Conservation (phyloP, 2,113 vertebrate genomes). For the Coregonus clupeaformis region DNA sequence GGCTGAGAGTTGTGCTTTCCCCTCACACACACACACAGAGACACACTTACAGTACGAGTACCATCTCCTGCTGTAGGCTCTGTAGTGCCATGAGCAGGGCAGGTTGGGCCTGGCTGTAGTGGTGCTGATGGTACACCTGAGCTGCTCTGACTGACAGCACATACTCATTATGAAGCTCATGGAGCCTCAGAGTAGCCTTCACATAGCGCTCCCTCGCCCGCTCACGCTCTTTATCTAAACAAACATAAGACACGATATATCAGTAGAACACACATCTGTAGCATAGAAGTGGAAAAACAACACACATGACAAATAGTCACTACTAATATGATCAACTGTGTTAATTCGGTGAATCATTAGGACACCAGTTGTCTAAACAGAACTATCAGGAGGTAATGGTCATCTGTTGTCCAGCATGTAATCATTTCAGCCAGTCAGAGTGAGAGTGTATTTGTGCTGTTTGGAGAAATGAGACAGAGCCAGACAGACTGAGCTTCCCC, state of each 20-base stretch:
- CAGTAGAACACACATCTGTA: neutral
- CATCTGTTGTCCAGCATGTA: neutral
- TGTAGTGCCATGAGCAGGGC: constrained; percentile 82
- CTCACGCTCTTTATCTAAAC: constrained; percentile 85
- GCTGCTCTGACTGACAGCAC: constrained; percentile 83
- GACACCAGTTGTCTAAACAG: neutral
- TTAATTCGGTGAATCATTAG: neutral
- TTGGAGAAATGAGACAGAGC: too few relatives aligned
- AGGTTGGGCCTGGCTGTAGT: constrained; percentile 83
- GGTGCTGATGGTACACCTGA: constrained; percentile 82
- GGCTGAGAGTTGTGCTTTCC: neutral
- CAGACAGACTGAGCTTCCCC: constrained; percentile 4
- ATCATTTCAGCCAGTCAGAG: neutral
- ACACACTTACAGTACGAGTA: constrained; percentile 78
- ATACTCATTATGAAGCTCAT: constrained; percentile 89
- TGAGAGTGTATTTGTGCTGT: constrained; percentile 22
- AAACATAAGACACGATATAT: neutral
- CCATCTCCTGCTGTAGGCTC: constrained; percentile 88
- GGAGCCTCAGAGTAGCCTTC: constrained; percentile 84
- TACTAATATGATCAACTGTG: too few relatives aligned
- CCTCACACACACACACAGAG: neutral
- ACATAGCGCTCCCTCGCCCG: constrained; percentile 86
- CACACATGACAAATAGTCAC: too few relatives aligned
- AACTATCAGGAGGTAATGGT: neutral
- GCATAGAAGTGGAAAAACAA: too few relatives aligned